phyloP scores from a whole-genome alignment of 2,888 invertebrate genomes.

The Synanthedon formicaeformis region DNA sequence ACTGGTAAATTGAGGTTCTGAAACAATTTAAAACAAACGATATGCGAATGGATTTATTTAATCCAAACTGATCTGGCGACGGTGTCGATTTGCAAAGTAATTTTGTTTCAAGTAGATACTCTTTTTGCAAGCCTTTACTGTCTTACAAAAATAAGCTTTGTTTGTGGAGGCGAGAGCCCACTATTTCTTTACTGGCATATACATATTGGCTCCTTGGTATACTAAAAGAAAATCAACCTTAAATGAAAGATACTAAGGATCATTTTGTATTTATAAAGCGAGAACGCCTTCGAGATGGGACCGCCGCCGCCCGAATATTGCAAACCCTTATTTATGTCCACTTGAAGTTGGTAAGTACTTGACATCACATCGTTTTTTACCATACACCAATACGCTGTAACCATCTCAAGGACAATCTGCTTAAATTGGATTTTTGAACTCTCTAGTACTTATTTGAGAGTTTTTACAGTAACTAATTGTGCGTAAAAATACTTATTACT shows the following conservation, averaged over 20 bases:
- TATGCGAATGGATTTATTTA: slow-evolving; percentile 48
- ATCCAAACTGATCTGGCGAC: slow-evolving; percentile 50
- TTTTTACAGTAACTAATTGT: background rate
- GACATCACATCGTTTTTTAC: slow-evolving; percentile 35
- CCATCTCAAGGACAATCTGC: slow-evolving; percentile 23
- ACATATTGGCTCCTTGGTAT: background rate
- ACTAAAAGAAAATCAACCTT: slow-evolving; percentile 8
- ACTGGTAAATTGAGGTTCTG: too few relatives aligned
- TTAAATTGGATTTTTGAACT: slow-evolving; percentile 28
- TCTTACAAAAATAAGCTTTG: slow-evolving; percentile 36
- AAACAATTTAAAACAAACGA: slow-evolving; percentile 36
- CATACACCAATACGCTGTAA: slow-evolving; percentile 22
- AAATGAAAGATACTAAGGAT: slow-evolving; percentile 10
- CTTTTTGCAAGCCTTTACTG: slow-evolving; percentile 16
- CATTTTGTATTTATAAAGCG: slow-evolving; percentile 22
- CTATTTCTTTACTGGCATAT: slow-evolving; percentile 34
- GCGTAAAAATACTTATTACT: background rate
- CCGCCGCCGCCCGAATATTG: slow-evolving; percentile 49
- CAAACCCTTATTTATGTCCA: slow-evolving; percentile 66
- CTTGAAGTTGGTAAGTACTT: slow-evolving; percentile 59
- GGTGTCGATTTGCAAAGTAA: slow-evolving; percentile 52
- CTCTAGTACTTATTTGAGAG: background rate
- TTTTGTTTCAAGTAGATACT: slow-evolving; percentile 33
- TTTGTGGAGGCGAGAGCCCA: slow-evolving; percentile 25
- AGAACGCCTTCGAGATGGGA: slow-evolving; percentile 51